phyloP scores from a whole-genome alignment of 1,140 invertebrate genomes.

The Brachionus plicatilis region DNA sequence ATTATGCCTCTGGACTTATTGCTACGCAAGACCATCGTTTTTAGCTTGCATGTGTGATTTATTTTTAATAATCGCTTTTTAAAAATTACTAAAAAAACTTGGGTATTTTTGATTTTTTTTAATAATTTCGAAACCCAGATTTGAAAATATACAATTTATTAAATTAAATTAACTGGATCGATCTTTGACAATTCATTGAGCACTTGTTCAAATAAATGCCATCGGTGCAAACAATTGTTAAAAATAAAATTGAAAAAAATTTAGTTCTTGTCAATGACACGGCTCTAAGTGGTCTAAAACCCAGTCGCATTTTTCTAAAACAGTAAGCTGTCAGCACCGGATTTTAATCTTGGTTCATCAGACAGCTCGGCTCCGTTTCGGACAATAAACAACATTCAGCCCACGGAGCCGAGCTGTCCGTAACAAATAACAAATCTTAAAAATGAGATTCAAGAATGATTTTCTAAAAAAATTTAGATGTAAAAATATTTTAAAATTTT shows the following conservation, averaged over 20 bases:
- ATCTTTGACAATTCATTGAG: background rate
- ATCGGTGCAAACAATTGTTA: background rate
- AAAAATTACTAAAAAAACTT: background rate
- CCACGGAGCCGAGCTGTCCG: background rate
- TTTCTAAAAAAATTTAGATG: slow-evolving; percentile 4
- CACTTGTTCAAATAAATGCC: background rate
- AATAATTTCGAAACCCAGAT: background rate
- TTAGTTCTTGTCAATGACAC: background rate
- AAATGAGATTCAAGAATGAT: background rate
- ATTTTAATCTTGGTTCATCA: background rate
- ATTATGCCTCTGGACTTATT: background rate
- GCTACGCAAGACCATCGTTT: slow-evolving; percentile 3
- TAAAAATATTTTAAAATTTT: background rate
- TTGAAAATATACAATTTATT: background rate
- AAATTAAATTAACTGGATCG: background rate
- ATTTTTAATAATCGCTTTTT: background rate
- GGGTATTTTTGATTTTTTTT: slow-evolving; percentile 4
- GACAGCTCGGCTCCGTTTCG: background rate
- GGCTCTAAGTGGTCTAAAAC: background rate
- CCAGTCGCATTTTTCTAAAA: background rate
- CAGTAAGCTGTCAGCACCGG: background rate
- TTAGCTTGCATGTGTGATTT: background rate
- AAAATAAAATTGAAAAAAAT: background rate
- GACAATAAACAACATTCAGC: background rate
- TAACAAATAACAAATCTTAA: background rate